A percentile compares a stretch with the other conserved stretches of the same genome.
Conservation (phyloP, 1,140 invertebrate genomes). For the Pseudomyrmex flavicornis region DNA sequence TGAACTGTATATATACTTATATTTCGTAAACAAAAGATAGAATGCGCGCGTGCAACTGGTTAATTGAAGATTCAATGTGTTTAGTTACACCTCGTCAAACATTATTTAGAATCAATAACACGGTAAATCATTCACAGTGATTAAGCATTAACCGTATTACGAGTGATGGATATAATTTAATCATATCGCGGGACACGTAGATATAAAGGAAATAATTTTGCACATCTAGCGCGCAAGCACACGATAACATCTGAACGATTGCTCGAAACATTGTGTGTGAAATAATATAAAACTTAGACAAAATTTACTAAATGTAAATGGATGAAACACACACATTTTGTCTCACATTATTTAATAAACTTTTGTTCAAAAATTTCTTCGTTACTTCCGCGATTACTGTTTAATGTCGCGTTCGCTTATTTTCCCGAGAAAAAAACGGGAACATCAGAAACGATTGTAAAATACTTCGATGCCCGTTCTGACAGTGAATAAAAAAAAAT, state of each 20-base stretch:
- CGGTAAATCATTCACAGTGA: conserved; percentile 45
- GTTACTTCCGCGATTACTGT: not conserved
- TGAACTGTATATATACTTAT: not conserved
- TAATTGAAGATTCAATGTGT: conserved; percentile 28
- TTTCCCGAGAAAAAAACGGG: not conserved
- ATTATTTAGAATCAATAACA: conserved; percentile 52
- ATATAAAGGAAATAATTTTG: conserved; percentile 48
- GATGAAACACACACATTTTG: too few species aligned
- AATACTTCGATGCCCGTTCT: conserved; percentile 33
- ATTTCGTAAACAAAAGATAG: conserved; percentile 8
- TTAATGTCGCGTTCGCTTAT: conserved; percentile 11
- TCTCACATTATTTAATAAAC: not conserved
- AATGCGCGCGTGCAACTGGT: conserved; percentile 6
- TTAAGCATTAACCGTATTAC: conserved; percentile 51
- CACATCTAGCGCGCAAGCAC: conserved; percentile 11
- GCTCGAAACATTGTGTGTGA: not conserved
- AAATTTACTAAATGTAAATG: conserved; percentile 15
- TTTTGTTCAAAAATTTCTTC: too few species aligned
- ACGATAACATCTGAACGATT: not conserved
- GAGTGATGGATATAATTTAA: conserved; percentile 47
- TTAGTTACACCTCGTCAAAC: conserved; percentile 33
- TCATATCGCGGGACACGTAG: not conserved
- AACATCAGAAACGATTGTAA: conserved; percentile 4
- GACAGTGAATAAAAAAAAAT: conserved; percentile 14
- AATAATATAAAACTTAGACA: not conserved